These are phyloP conservation scores for Trachymyrmex cornetzi DNA, from an alignment of 1,140 invertebrate species.

Conservation along the genomic window DNA sequence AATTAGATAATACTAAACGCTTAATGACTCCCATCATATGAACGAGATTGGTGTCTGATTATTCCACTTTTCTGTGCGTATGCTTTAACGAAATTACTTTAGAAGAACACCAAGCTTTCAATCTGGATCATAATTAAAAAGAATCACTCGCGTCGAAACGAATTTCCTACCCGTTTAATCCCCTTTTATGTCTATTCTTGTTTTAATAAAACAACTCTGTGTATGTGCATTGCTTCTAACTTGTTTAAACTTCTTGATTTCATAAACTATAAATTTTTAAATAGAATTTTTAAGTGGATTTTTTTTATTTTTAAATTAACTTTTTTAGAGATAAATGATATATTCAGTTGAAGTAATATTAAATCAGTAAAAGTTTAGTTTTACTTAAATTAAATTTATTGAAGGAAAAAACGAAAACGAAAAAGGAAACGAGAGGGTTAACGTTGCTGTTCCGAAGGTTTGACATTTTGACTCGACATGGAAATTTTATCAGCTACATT, in stretches of 20 bases:
- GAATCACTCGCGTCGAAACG: slow-evolving; percentile 15
- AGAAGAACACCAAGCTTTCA: slow-evolving; percentile 19
- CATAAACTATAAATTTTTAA: slow-evolving; percentile 1
- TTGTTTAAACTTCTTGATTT: not conserved
- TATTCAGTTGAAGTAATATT: not conserved
- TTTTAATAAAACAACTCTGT: not conserved
- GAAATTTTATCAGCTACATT: slow-evolving; percentile 53
- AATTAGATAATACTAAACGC: slow-evolving; percentile 10
- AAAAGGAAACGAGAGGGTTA: not conserved
- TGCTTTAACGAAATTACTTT: slow-evolving; percentile 23
- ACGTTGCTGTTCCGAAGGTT: not conserved
- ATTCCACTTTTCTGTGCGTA: slow-evolving; percentile 26
- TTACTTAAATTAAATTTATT: not conserved
- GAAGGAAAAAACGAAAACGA: not conserved
- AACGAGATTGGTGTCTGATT: slow-evolving; percentile 1
- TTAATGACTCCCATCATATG: slow-evolving; percentile 23
- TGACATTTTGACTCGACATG: slow-evolving; percentile 3
- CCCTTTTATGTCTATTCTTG: not conserved
- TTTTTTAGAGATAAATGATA: not conserved
- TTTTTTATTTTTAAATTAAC: slow-evolving; percentile 7
- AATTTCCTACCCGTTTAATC: slow-evolving; percentile 15
- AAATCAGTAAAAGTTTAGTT: not conserved
- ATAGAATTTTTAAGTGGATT: not conserved
- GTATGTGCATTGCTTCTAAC: not conserved
- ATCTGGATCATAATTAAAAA: slow-evolving; percentile 49